Percentiles rank a stretch among this genome's conserved stretches.
phyloP scores from a whole-genome alignment of 2,797 vertebrate species.

The Enteromius radiatus region DNA sequence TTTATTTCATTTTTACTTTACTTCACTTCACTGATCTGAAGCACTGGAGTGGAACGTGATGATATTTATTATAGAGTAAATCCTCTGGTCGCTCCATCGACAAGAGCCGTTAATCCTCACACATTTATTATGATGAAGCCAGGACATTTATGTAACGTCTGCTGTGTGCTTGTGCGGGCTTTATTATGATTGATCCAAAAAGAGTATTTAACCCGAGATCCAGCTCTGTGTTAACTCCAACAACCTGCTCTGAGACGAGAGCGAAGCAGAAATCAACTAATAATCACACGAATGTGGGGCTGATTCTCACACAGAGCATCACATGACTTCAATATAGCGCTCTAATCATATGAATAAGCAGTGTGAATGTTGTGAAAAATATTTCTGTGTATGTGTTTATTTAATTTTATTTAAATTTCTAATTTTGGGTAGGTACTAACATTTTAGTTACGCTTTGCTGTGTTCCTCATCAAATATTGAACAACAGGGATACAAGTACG shows the following conservation, averaged over 20 bases:
- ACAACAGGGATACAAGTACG: neutral
- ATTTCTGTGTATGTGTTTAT: neutral
- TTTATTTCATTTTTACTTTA: neutral
- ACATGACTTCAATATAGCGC: neutral
- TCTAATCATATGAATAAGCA: neutral
- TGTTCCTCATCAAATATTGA: neutral
- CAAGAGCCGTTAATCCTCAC: neutral
- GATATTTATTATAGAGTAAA: neutral
- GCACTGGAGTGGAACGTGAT: neutral
- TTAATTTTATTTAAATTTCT: neutral
- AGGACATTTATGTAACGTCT: neutral
- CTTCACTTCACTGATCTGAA: too few species aligned
- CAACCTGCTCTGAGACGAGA: neutral
- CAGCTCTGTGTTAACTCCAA: neutral
- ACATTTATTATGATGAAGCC: neutral
- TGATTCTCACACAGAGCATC: neutral
- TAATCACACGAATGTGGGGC: neutral
- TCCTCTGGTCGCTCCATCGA: neutral
- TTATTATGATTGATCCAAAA: neutral
- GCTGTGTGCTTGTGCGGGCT: neutral
- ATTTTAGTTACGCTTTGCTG: neutral
- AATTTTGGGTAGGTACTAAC: neutral
- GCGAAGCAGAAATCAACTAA: neutral
- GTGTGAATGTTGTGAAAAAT: neutral
- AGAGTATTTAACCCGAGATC: neutral